These are phyloP conservation scores for Acanthurus lineatus DNA, from an alignment of 2,797 vertebrate genomes.

Conservation along the genomic window DNA sequence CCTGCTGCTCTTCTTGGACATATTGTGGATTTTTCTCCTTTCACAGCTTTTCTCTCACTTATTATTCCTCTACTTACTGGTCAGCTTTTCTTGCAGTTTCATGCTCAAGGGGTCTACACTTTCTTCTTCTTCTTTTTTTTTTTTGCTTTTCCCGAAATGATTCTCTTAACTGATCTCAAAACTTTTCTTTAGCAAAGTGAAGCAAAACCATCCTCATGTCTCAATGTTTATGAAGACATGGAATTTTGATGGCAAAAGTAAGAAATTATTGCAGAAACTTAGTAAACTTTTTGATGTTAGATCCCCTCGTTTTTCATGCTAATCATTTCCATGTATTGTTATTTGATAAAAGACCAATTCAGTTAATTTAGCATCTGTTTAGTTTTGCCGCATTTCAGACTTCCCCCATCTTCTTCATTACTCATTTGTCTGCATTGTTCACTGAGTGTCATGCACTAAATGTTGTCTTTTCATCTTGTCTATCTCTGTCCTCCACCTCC, in stretches of 20 bases:
- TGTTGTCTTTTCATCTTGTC: conserved; percentile 65
- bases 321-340: not conserved
- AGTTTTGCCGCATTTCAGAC: conserved; percentile 16
- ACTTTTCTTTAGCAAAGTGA: not conserved
- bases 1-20: conserved; percentile 25
- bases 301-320: not conserved
- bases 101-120: not conserved
- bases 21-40: conserved; percentile 5
- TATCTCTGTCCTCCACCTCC: conserved; percentile 57
- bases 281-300: not conserved
- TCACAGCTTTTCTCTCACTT: not conserved
- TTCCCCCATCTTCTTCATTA: conserved; percentile 36
- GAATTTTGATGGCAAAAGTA: not conserved
- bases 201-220: not conserved
- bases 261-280: not conserved
- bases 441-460: conserved; percentile 57
- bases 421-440: conserved; percentile 64
- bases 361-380: conserved; percentile 9
- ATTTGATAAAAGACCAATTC: not conserved
- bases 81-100: conserved; percentile 8
- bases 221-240: not conserved
- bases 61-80: conserved; percentile 4
- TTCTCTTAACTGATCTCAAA: not conserved
- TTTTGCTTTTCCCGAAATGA: not conserved
- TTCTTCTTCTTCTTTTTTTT: not conserved